A percentile compares a stretch with the other conserved stretches of the same genome.
Conservation (phyloP, 2,888 invertebrate species). For the Spodoptera exigua region DNA sequence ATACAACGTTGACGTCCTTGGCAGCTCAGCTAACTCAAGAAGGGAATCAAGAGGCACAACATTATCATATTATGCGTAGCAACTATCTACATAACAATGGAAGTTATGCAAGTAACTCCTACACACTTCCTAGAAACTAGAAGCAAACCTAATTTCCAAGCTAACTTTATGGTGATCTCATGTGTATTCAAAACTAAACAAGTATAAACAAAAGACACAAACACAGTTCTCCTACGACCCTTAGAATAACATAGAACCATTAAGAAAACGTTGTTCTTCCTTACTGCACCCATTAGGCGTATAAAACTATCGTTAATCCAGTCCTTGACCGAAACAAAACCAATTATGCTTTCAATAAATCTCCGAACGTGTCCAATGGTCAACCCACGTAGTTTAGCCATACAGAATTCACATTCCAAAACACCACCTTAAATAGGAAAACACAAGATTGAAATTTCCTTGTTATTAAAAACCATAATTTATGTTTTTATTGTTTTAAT, state of each 20-base stretch:
- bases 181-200: constrained; percentile 51
- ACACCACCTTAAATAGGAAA: constrained; percentile 39
- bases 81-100: constrained; percentile 37
- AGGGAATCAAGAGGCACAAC: constrained; percentile 19
- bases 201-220: constrained; percentile 43
- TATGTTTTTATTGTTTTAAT: constrained; percentile 58
- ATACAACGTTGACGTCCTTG: constrained; percentile 9
- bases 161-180: constrained; percentile 48
- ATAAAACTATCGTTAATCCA: constrained; percentile 80
- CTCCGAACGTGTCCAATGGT: constrained; percentile 71
- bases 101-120: constrained; percentile 41
- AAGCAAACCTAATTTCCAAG: constrained; percentile 53
- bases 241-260: constrained; percentile 64
- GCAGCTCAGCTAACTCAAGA: constrained; percentile 6
- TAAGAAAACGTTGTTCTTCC: constrained; percentile 69
- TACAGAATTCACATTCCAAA: constrained; percentile 33
- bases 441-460: constrained; percentile 41
- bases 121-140: constrained; percentile 38
- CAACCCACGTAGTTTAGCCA: constrained; percentile 64
- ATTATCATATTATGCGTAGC: constrained; percentile 43
- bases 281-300: constrained; percentile 77
- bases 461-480: constrained; percentile 27
- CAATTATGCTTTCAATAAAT: constrained; percentile 83
- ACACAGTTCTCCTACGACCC: constrained; percentile 35
- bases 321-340: constrained; percentile 82